Percentiles rank a stretch among this genome's conserved stretches.
phyloP scores from a whole-genome alignment of 2,113 vertebrate species.

The Brachirus orientalis region DNA sequence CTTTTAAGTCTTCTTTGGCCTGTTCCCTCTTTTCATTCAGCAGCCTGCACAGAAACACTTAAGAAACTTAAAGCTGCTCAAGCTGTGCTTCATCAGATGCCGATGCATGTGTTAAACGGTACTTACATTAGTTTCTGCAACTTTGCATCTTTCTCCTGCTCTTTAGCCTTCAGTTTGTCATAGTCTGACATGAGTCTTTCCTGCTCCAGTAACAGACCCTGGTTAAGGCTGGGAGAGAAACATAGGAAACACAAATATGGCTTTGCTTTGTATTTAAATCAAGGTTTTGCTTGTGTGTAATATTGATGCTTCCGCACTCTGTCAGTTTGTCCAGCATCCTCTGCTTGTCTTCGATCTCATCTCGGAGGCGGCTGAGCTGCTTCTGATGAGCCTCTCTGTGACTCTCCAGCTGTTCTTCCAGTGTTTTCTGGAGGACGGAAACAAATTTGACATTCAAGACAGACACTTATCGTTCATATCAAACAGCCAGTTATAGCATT shows the following conservation, averaged over 20 bases:
- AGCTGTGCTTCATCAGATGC: neutral
- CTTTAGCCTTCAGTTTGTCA: constrained; percentile 90
- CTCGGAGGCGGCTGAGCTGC: constrained; percentile 89
- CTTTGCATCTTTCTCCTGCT: constrained; percentile 88
- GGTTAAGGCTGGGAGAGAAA: constrained; percentile 84
- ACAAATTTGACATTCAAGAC: too few species aligned
- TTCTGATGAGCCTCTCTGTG: constrained; percentile 92
- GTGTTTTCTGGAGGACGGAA: constrained; percentile 74
- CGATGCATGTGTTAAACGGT: too few species aligned
- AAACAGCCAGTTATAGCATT: neutral
- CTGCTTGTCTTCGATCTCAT: constrained; percentile 93
- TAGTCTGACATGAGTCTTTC: constrained; percentile 90
- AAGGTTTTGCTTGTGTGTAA: neutral
- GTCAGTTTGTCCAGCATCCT: constrained; percentile 91
- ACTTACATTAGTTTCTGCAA: constrained; percentile 81
- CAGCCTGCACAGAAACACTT: constrained; percentile 71
- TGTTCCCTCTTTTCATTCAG: constrained; percentile 93
- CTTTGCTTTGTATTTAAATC: neutral
- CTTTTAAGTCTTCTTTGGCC: constrained; percentile 93
- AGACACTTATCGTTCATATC: neutral
- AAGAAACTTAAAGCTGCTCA: neutral
- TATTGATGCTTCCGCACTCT: constrained; percentile 80
- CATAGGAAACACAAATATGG: neutral
- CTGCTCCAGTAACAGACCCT: constrained; percentile 91
- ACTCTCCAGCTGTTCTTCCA: constrained; percentile 91